Percentiles rank a stretch among this genome's conserved stretches.
phyloP scores from a whole-genome alignment of 2,888 invertebrate genomes.

The Laothoe populi region DNA sequence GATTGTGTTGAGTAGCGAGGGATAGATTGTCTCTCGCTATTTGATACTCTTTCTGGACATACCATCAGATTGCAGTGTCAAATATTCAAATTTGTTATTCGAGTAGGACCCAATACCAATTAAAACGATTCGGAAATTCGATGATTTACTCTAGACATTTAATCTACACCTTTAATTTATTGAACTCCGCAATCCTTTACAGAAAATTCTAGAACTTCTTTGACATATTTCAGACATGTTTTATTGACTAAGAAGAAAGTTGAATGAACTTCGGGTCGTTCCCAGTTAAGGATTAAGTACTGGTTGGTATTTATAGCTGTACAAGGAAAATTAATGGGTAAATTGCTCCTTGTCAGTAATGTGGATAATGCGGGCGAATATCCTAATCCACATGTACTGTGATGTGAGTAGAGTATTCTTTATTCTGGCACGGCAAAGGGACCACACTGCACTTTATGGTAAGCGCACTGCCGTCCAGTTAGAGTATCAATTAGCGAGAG shows the following conservation, averaged over 20 bases:
- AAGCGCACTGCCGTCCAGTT: too few species aligned
- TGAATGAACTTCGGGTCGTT: constrained; percentile 5
- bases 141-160: not conserved
- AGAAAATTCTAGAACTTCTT: constrained; percentile 1
- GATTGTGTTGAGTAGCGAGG: too few species aligned
- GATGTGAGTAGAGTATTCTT: too few species aligned
- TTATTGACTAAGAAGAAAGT: constrained; percentile 7
- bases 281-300: not conserved
- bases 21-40: too few species aligned
- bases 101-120: too few species aligned
- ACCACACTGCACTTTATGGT: too few species aligned
- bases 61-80: too few species aligned
- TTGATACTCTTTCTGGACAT: too few species aligned
- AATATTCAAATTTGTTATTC: too few species aligned
- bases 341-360: constrained; percentile 1
- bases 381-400: not conserved
- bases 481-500: too few species aligned
- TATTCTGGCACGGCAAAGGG: too few species aligned
- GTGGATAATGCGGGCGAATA: not conserved
- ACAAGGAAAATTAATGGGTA: not conserved
- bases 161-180: not conserved
- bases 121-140: too few species aligned
- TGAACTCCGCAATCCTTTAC: not conserved
- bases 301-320: not conserved
- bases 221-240: not conserved